Percentiles rank a stretch among this genome's conserved stretches.
These are phyloP conservation scores for Melopsittacus undulatus DNA, from an alignment of 2,797 vertebrate genomes.

Conservation along the genomic window DNA sequence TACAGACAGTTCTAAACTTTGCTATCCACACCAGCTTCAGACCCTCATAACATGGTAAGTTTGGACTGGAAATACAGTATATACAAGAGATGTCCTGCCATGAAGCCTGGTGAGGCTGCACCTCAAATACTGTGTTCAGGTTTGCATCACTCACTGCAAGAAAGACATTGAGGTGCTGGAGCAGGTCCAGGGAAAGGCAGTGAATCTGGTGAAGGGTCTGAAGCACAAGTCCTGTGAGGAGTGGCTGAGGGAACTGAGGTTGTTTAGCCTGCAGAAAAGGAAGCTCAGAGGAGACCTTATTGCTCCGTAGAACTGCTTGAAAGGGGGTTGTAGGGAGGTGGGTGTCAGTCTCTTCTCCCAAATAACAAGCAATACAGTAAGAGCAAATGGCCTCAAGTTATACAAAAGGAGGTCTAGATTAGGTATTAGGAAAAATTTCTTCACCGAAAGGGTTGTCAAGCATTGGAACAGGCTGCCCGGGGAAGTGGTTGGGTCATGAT, in stretches of 20 bases:
- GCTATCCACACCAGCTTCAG: background rate
- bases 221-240: background rate
- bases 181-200: rapidly evolving
- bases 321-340: rapidly evolving
- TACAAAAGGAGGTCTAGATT: background rate
- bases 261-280: background rate
- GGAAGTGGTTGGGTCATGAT: background rate
- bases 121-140: background rate
- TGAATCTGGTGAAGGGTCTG: rapidly evolving
- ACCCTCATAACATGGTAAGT: background rate
- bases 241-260: rapidly evolving
- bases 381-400: background rate
- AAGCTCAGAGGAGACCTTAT: background rate
- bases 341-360: rapidly evolving
- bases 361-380: rapidly evolving
- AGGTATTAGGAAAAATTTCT: background rate
- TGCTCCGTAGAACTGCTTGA: rapidly evolving
- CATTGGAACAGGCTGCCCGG: background rate
- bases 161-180: background rate
- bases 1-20: background rate
- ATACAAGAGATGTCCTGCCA: background rate
- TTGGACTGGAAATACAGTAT: background rate
- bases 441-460: rapidly evolving
- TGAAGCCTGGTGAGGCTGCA: rapidly evolving
- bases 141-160: background rate